Conservation (phyloP, 2,113 vertebrate genomes). For the Gracilinanus agilis region DNA sequence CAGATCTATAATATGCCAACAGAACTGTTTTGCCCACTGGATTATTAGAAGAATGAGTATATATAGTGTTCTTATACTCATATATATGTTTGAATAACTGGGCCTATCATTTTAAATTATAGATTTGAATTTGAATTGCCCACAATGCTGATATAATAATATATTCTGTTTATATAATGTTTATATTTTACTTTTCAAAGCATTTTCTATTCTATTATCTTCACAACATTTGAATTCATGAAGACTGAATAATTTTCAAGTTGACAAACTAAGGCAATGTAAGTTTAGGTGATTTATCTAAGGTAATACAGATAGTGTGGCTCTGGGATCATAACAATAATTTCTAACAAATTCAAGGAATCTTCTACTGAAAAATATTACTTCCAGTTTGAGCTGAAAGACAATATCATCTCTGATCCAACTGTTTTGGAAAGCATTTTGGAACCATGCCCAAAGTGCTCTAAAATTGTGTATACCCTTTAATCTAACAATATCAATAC, state of each 20-base stretch:
- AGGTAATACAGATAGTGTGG: neutral
- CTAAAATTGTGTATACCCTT: too few species aligned
- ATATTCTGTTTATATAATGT: neutral
- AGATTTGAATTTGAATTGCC: conserved; percentile 10
- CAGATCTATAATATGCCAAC: conserved; percentile 24
- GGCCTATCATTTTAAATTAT: neutral
- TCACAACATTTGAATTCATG: neutral
- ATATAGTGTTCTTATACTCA: conserved; percentile 3
- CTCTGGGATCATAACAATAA: conserved; percentile 20
- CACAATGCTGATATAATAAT: neutral
- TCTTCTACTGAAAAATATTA: neutral
- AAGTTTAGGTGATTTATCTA: neutral
- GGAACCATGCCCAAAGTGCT: too few species aligned
- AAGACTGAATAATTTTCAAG: neutral
- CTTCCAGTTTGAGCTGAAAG: neutral
- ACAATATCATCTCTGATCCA: neutral
- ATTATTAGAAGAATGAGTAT: conserved; percentile 31
- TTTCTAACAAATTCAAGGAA: neutral
- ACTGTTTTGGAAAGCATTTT: too few species aligned
- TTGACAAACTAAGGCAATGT: neutral
- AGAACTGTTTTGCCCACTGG: conserved; percentile 28
- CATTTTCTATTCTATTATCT: conserved; percentile 29
- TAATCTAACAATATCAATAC: too few species aligned
- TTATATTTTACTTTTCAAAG: conserved; percentile 20
- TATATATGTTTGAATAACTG: conserved; percentile 32